phyloP scores from a whole-genome alignment of 2,888 invertebrate genomes.

The Alloscopus bannaensis region DNA sequence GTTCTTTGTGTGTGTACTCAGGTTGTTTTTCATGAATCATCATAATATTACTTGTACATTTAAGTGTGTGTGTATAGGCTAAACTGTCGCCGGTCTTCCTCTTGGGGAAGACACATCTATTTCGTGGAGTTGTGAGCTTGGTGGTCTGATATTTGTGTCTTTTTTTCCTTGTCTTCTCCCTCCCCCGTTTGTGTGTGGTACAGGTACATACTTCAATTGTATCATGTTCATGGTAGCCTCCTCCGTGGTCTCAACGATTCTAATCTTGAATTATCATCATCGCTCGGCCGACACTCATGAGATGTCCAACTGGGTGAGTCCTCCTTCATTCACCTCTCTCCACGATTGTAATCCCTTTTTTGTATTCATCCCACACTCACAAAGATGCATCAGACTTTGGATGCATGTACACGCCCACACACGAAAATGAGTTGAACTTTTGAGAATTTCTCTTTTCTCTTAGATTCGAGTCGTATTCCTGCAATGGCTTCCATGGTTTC shows the following conservation, averaged over 20 bases:
- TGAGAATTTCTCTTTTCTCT: constrained; percentile 53
- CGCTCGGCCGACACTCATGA: constrained; percentile 97
- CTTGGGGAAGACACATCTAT: too few species aligned
- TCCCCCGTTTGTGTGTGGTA: constrained; percentile 68
- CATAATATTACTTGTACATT: too few species aligned
- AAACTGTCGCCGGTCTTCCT: too few species aligned
- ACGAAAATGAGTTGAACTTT: too few species aligned
- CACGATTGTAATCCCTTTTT: not conserved
- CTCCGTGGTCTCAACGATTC: constrained; percentile 97
- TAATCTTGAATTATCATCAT: constrained; percentile 98
- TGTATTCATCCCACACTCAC: not conserved
- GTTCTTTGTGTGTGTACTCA: too few species aligned
- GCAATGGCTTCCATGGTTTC: constrained; percentile 97
- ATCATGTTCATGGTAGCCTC: constrained; percentile 99
- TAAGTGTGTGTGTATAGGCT: too few species aligned
- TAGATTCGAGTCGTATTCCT: constrained; percentile 94
- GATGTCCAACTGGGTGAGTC: constrained; percentile 96
- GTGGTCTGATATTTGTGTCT: constrained; percentile 10
- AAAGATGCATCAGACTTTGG: not conserved
- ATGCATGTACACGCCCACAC: too few species aligned
- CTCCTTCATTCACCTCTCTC: not conserved
- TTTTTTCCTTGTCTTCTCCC: constrained; percentile 20
- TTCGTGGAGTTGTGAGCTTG: too few species aligned
- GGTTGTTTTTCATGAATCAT: too few species aligned
- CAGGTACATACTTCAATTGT: constrained; percentile 98